Evolutionary conservation across 2,888 invertebrate genomes (phyloP).

Genomic region (Cacoxenus indagator): DNA sequence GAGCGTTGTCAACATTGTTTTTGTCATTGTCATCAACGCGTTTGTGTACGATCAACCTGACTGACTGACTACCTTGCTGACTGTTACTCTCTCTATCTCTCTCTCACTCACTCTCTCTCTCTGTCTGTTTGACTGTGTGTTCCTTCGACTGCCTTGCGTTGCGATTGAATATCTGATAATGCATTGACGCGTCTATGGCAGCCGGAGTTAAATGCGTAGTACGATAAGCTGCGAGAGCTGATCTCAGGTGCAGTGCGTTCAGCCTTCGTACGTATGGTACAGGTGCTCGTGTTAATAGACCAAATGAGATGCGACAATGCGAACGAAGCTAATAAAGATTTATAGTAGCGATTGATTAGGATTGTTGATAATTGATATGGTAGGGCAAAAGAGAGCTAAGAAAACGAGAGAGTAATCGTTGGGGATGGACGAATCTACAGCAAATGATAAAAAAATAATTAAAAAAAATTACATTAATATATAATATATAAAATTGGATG

Average conservation of each 20-base stretch:
- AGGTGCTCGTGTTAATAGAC: too few relatives aligned
- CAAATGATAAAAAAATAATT: too few relatives aligned
- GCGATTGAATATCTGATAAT: slow-evolving; percentile 54
- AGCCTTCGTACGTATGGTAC: too few relatives aligned
- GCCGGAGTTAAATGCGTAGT: slow-evolving; percentile 17
- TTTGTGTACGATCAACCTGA: not conserved
- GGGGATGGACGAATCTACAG: too few relatives aligned
- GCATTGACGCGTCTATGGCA: slow-evolving; percentile 57
- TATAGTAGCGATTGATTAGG: too few relatives aligned
- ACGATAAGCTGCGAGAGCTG: not conserved
- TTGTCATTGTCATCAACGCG: not conserved
- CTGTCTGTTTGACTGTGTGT: not conserved
- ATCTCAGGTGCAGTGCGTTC: slow-evolving; percentile 58
- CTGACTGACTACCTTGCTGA: not conserved
- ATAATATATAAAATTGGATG: too few relatives aligned
- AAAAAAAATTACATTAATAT: too few relatives aligned
- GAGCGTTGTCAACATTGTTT: not conserved
- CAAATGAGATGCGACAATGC: too few relatives aligned
- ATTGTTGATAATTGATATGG: too few relatives aligned
- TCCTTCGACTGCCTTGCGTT: not conserved
- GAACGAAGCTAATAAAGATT: too few relatives aligned
- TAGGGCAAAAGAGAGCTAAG: too few relatives aligned
- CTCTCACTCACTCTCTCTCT: not conserved
- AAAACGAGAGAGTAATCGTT: too few relatives aligned
- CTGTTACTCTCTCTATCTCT: not conserved